Evolutionary conservation across 2,797 vertebrate genomes (phyloP).

Genomic region (Pantherophis alleghaniensis): DNA sequence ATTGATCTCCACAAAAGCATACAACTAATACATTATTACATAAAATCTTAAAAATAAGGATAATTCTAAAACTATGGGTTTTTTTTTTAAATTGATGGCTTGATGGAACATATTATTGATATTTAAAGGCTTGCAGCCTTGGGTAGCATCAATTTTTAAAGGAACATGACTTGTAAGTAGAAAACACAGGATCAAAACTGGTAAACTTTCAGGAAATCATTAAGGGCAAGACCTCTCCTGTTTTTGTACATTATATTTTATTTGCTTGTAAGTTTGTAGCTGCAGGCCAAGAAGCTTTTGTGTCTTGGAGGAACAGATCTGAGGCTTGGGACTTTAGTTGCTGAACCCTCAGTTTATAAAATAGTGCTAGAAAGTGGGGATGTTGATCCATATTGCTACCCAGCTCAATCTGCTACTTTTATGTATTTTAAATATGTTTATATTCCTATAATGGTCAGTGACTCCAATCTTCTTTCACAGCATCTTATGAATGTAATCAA

Average conservation of each 20-base stretch:
- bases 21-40: neutral
- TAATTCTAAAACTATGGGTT: neutral
- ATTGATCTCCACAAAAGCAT: neutral
- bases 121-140: neutral
- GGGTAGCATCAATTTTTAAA: neutral
- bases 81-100: neutral
- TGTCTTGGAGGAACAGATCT: neutral
- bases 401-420: neutral
- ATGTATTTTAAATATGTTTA: neutral
- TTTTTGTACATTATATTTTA: neutral
- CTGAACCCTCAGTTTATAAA: neutral
- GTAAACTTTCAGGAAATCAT: neutral
- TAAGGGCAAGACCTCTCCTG: neutral
- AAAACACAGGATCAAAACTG: neutral
- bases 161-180: neutral
- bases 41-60: neutral
- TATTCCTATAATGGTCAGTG: neutral
- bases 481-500: neutral
- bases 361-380: neutral
- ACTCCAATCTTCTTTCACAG: neutral
- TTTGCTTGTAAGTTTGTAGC: neutral
- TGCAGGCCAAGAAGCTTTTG: neutral
- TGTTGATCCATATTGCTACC: neutral
- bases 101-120: neutral
- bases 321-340: neutral